Percentiles rank a stretch among this genome's conserved stretches.
Evolutionary conservation across 2,888 invertebrate genomes (phyloP).

Genomic region (Heliothis peltigera): DNA sequence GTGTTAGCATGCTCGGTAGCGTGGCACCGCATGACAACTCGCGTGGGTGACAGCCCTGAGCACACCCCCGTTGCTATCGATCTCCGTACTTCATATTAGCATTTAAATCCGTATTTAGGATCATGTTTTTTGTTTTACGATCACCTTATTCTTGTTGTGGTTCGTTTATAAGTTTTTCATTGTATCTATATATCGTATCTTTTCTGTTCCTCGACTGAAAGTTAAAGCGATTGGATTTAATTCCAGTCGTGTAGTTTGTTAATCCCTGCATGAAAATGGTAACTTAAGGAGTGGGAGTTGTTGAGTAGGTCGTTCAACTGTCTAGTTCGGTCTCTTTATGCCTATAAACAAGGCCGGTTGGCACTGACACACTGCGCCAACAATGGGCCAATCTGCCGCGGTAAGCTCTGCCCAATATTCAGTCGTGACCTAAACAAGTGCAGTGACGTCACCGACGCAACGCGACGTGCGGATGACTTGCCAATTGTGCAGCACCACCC

Average conservation of each 20-base stretch:
- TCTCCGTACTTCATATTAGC: neutral
- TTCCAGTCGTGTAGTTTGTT: neutral
- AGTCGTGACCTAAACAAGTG: neutral
- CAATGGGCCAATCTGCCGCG: neutral
- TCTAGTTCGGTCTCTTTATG: neutral
- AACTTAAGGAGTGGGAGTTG: too few species aligned
- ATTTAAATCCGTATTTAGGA: neutral
- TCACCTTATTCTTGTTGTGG: too few species aligned
- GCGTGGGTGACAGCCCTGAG: constrained; percentile 9
- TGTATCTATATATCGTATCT: too few species aligned
- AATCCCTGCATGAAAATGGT: too few species aligned
- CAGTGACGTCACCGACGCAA: constrained; percentile 1
- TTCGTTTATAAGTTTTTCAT: neutral
- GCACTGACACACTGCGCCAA: neutral
- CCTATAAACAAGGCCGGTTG: neutral
- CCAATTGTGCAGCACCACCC: neutral
- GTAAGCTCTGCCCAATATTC: neutral
- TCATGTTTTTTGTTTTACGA: neutral
- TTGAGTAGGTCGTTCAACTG: neutral
- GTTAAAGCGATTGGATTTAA: neutral
- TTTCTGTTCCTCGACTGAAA: neutral
- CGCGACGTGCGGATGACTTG: constrained; percentile 9
- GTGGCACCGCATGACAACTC: neutral
- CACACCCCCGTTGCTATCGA: neutral
- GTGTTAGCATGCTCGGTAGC: neutral